Percentiles rank a stretch among this genome's conserved stretches.
These are phyloP conservation scores for Drosophila atroscutellata DNA, from an alignment of 2,888 invertebrate genomes.

Conservation along the genomic window DNA sequence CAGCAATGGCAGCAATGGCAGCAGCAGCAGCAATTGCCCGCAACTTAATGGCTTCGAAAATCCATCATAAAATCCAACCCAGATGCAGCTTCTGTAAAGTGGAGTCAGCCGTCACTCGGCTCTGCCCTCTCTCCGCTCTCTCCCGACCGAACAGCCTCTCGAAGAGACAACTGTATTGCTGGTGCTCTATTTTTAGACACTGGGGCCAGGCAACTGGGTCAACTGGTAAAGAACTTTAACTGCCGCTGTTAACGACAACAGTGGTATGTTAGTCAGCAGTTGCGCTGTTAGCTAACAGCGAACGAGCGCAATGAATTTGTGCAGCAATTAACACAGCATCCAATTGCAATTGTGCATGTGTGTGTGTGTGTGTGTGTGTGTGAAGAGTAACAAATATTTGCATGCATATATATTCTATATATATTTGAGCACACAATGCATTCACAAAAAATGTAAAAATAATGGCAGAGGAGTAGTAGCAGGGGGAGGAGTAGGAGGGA, in stretches of 20 bases:
- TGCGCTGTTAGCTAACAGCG: constrained; percentile 27
- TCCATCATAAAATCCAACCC: constrained; percentile 39
- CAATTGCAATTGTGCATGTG: constrained; percentile 28
- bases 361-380: constrained; percentile 5
- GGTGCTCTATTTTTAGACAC: constrained; percentile 66
- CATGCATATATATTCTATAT: constrained; percentile 22
- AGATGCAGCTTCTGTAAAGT: constrained; percentile 36
- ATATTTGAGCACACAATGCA: constrained; percentile 31
- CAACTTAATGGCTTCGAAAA: constrained; percentile 25
- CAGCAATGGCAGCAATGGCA: too few species aligned
- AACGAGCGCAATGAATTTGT: constrained; percentile 31
- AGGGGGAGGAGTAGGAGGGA: constrained; percentile 29
- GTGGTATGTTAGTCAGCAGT: constrained; percentile 36
- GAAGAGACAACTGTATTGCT: constrained; percentile 27
- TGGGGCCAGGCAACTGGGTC: constrained; percentile 64
- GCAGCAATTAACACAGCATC: constrained; percentile 59
- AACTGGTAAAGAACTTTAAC: constrained; percentile 61
- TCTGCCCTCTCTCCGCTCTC: not conserved
- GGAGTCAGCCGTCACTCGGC: constrained; percentile 19
- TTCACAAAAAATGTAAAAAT: constrained; percentile 27
- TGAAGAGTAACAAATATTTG: constrained; percentile 37
- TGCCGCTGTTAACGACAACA: constrained; percentile 34
- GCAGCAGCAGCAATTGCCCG: constrained; percentile 10
- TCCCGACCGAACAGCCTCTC: not conserved
- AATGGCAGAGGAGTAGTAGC: constrained; percentile 12